Base-by-base conservation (phyloP, 1,140 invertebrate species). In the Drosophila willistoni region DNA sequence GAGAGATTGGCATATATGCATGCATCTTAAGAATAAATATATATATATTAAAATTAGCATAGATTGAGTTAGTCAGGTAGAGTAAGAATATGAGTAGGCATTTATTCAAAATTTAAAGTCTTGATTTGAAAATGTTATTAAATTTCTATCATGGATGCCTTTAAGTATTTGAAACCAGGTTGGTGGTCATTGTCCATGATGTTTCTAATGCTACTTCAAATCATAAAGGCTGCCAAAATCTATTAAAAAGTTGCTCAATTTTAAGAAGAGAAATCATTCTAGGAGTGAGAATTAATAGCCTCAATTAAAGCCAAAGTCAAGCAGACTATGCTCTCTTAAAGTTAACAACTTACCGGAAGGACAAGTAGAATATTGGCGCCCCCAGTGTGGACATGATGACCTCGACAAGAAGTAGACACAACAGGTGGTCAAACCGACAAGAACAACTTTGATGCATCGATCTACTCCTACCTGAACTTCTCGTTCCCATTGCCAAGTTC, bases 351-450 rank as follows among this genome's bases (percentile, higher is more conserved):
- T 55, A n/a, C 34, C 44, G 47, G 57, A 39, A 54, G 34, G 36
- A 14, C 42, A 14, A 14, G 42, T 29, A 10, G 34, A 36, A 36
- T 9, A 7, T 55, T 39, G 77, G 73, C 67, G 79, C 79, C 74
- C 68, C 75, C 79, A 66, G 64, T 72, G 74, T 65, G 57, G 68
- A 81, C 76, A 76, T 83, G 83, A 79, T 83, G 83, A 87, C 83
- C 80, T 69, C 69, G 65, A 61, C 67, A 60, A 64, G 54, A 36
- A 36, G 44, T 71, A 22, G 44, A 22, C 44, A 65, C 84, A 78
- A 89, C 84, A 89, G 84, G 84, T 81, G 84, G 84, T 74, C 72
- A 67, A 62, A 74, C 5, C 29, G 7, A 29, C 29, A 29, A 29
- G 29, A 29, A 7, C 7, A 19, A 54, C 14, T 22, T 25, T 19